phyloP scores from a whole-genome alignment of 2,888 invertebrate species.

The Periphyllus acericola region DNA sequence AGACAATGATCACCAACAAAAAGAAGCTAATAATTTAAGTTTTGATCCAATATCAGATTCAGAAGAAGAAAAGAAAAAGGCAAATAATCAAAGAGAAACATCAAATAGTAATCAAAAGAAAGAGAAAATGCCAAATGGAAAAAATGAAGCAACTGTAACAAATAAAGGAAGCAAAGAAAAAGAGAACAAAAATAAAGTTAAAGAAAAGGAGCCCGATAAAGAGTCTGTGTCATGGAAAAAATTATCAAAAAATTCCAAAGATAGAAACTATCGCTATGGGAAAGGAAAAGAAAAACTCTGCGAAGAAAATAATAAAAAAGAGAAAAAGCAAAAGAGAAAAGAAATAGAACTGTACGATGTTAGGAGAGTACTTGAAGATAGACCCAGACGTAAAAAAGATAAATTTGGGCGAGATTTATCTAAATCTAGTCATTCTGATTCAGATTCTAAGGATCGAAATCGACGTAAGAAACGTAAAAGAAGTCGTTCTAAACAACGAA shows the following conservation, averaged over 20 bases:
- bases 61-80: conserved; percentile 56
- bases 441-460: conserved; percentile 42
- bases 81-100: not conserved
- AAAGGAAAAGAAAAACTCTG: conserved; percentile 68
- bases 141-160: conserved; percentile 20
- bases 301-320: conserved; percentile 67
- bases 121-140: conserved; percentile 51
- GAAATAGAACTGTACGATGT: conserved; percentile 87
- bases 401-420: conserved; percentile 79
- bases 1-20: conserved; percentile 49
- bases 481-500: conserved; percentile 64
- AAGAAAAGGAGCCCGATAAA: conserved; percentile 71
- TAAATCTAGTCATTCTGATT: conserved; percentile 63
- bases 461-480: conserved; percentile 44
- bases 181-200: conserved; percentile 67
- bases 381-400: conserved; percentile 75
- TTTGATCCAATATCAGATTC: conserved; percentile 60
- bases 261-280: conserved; percentile 80
- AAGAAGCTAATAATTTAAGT: conserved; percentile 10
- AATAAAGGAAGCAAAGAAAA: conserved; percentile 64
- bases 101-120: conserved; percentile 14
- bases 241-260: conserved; percentile 80
- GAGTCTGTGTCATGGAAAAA: conserved; percentile 79
- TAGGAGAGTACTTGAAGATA: conserved; percentile 79
- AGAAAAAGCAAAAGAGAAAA: conserved; percentile 75